Base-by-base conservation (phyloP, 64 coral and sea anemone genomes). In the Astreopora myriophthalma region DNA sequence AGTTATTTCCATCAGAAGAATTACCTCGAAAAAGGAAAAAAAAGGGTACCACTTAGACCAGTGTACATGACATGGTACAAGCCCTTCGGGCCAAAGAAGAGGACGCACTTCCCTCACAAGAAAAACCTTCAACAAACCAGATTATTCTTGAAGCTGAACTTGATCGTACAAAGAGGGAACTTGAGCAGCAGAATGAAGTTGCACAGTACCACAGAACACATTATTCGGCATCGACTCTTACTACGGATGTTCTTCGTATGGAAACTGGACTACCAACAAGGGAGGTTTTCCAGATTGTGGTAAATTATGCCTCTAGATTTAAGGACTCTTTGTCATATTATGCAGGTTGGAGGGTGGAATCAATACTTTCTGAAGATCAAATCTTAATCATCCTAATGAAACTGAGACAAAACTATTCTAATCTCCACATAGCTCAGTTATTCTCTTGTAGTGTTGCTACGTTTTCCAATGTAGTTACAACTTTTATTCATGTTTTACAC, bases 71-170 rank as follows among this genome's bases (percentile, higher is more conserved):
- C 34, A 39, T 77, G 19, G 74, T 77, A 26, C 29, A 77, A 36
- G 39, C 29, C 7, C 25, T 20, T 77, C 26, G 36, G 48, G 74
- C 19, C 28, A 11, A 12, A 1, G 34, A 39, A 26, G 31, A 77
- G 74, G 36, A 77, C 6, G 29, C 51, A 48, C 32, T 19, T 27
- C 16, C 49, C 31, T 32, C 1, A 29, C 1, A 24, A 61, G 49
- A 78, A 9, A 40, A 46, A 78, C 36, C n/a, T 42, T 36, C 75
- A 31, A 60, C 49, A 1, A 4, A 24, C 1, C 3, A 86, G 37
- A 66, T 86, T 40, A 71, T 86, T 71, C 84, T 86, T 71, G 65
- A 70, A 28, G 64, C 84, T 6, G 84, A 86, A 42, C 24, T 86
- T 29, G 64, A 86, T 70, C 34, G 26, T 29, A 16, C 69, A 48